Percentiles rank a stretch among this genome's conserved stretches.
These are phyloP conservation scores for Drosophila mulleri DNA, from an alignment of 2,888 invertebrate genomes.

Conservation along the genomic window DNA sequence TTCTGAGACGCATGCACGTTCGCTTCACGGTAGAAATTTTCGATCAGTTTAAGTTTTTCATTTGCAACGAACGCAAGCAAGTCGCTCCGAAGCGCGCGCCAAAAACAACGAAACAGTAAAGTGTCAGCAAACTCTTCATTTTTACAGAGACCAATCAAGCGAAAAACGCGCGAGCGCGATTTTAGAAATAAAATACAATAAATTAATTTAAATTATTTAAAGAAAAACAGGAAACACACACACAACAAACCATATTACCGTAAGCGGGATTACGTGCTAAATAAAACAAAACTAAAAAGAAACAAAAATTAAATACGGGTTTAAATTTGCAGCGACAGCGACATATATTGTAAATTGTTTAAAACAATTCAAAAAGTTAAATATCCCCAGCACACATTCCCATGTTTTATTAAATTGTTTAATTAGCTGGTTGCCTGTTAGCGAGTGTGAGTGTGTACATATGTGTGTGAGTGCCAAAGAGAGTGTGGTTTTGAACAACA, in stretches of 20 bases:
- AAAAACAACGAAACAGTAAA: conserved; percentile 52
- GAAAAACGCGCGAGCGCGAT: conserved; percentile 57
- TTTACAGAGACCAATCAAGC: conserved; percentile 25
- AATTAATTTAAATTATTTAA: too few species aligned
- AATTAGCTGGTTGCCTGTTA: conserved; percentile 40
- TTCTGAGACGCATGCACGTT: conserved; percentile 74
- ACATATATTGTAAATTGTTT: conserved; percentile 59
- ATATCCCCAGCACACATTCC: conserved; percentile 44
- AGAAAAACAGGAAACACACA: conserved; percentile 3
- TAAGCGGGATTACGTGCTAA: conserved; percentile 37
- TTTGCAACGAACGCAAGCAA: conserved; percentile 83
- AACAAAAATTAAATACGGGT: conserved; percentile 53
- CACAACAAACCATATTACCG: conserved; percentile 13
- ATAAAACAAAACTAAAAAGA: conserved; percentile 24
- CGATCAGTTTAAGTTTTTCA: conserved; percentile 85
- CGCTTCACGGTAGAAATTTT: conserved; percentile 83
- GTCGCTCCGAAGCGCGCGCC: conserved; percentile 56
- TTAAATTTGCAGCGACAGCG: conserved; percentile 60
- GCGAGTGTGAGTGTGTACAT: conserved; percentile 2
- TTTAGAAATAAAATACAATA: conserved; percentile 13
- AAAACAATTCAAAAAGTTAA: conserved; percentile 46
- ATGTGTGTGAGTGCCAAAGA: conserved; percentile 16
- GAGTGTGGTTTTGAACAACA: conserved; percentile 52
- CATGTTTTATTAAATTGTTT: conserved; percentile 52
- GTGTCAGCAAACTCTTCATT: conserved; percentile 41